Conservation (phyloP, 2,888 invertebrate species). For the Caenorhabditis wallacei region DNA sequence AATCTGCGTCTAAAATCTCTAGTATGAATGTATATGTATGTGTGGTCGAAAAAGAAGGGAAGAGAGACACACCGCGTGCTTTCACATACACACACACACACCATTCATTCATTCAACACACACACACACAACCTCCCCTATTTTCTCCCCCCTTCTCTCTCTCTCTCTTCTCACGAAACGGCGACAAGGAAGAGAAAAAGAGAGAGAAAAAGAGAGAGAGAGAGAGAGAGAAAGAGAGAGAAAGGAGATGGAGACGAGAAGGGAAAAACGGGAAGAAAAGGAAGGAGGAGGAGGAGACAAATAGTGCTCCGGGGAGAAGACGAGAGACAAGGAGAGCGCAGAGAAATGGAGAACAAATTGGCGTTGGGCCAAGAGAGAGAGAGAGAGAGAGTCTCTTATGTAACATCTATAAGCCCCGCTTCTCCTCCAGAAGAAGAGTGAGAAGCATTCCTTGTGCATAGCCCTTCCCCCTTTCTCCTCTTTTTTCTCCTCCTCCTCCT, state of each 20-base stretch:
- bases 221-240: background rate
- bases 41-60: slow-evolving; percentile 50
- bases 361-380: background rate
- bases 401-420: slow-evolving; percentile 45
- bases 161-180: no score
- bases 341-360: slow-evolving; percentile 39
- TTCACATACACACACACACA: slow-evolving; percentile 38
- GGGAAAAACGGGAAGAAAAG: background rate
- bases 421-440: background rate
- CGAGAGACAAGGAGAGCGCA: background rate
- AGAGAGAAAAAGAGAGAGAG: slow-evolving; percentile 12
- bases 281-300: slow-evolving; percentile 30
- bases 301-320: slow-evolving; percentile 46
- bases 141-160: no score
- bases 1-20: background rate
- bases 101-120: slow-evolving; percentile 51
- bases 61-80: slow-evolving; percentile 41
- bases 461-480: no score
- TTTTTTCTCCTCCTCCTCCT: no score
- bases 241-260: slow-evolving; percentile 2
- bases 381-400: slow-evolving; percentile 43
- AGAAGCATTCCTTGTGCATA: no score
- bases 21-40: slow-evolving; percentile 4
- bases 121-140: slow-evolving; percentile 21
- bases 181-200: no score